These are phyloP conservation scores for Trematomus bernacchii DNA, from an alignment of 2,797 vertebrate species.

Conservation along the genomic window DNA sequence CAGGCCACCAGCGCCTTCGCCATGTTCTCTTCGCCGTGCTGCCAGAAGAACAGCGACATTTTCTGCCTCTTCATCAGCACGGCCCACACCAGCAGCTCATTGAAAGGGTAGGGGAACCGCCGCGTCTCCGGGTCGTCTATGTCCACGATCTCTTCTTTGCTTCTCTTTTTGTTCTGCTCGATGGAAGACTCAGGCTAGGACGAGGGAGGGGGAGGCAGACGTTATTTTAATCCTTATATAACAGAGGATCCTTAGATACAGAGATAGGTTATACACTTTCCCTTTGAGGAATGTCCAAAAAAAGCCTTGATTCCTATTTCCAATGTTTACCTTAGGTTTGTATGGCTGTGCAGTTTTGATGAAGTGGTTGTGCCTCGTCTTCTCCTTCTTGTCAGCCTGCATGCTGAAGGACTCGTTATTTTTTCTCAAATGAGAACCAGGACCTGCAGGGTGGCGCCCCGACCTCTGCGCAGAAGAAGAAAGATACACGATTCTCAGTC, in stretches of 20 bases:
- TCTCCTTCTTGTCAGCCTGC: slow-evolving; percentile 98
- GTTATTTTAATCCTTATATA: neutral
- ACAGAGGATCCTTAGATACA: neutral
- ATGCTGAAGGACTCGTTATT: slow-evolving; percentile 95
- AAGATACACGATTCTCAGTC: neutral
- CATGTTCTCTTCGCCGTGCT: slow-evolving; percentile 99
- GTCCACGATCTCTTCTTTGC: slow-evolving; percentile 98
- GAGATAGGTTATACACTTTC: neutral
- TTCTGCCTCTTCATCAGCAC: slow-evolving; percentile 99
- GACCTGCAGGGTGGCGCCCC: slow-evolving; percentile 88
- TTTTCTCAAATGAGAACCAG: slow-evolving; percentile 93
- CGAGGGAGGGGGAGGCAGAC: neutral
- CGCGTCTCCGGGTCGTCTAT: slow-evolving; percentile 97
- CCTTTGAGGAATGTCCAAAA: too few relatives aligned
- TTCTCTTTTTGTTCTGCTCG: slow-evolving; percentile 95
- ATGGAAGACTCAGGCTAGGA: slow-evolving; percentile 88
- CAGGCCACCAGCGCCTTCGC: slow-evolving; percentile 98
- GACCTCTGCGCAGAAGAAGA: slow-evolving; percentile 86
- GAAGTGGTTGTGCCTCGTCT: slow-evolving; percentile 98
- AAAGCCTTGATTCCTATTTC: neutral
- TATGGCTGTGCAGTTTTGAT: slow-evolving; percentile 99
- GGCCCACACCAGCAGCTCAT: slow-evolving; percentile 97
- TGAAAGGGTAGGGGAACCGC: slow-evolving; percentile 97
- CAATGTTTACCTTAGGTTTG: slow-evolving; percentile 92
- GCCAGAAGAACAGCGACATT: slow-evolving; percentile 99